phyloP scores from a whole-genome alignment of 2,888 invertebrate genomes.

The Rhodophaea formosa region DNA sequence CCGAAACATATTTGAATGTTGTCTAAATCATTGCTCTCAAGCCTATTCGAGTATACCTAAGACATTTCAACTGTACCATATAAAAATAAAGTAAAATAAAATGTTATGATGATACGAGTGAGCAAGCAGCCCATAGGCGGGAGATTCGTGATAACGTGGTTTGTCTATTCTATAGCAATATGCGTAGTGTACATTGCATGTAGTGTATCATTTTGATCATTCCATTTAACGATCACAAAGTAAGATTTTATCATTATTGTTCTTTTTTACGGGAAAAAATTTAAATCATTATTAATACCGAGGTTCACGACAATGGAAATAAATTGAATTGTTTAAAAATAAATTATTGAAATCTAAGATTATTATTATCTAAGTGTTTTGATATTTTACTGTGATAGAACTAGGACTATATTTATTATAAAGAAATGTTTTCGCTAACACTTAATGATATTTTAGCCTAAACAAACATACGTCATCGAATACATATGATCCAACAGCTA shows the following conservation, averaged over 20 bases:
- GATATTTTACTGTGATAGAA: constrained; percentile 79
- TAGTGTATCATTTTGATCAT: constrained; percentile 50
- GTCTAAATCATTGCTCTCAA: too few species aligned
- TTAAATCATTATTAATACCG: background rate
- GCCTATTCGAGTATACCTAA: too few species aligned
- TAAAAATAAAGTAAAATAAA: too few species aligned
- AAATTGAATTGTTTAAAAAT: constrained; percentile 3
- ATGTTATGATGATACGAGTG: background rate
- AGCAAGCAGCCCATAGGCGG: background rate
- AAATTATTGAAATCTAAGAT: constrained; percentile 21
- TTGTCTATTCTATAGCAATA: background rate
- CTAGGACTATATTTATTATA: constrained; percentile 57
- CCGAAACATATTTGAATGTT: background rate
- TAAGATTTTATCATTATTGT: constrained; percentile 6
- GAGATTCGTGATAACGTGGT: constrained; percentile 3
- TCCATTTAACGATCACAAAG: constrained; percentile 45
- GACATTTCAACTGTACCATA: too few species aligned
- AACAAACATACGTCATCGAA: background rate
- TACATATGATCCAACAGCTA: background rate
- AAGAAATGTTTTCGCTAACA: constrained; percentile 30
- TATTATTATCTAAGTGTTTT: constrained; percentile 43
- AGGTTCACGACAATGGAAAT: constrained; percentile 1
- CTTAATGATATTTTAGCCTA: constrained; percentile 11
- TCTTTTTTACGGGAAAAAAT: background rate
- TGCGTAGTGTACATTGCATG: constrained; percentile 31